Evolutionary conservation across 2,888 invertebrate species (phyloP).

Genomic region (Torymus texanus): DNA sequence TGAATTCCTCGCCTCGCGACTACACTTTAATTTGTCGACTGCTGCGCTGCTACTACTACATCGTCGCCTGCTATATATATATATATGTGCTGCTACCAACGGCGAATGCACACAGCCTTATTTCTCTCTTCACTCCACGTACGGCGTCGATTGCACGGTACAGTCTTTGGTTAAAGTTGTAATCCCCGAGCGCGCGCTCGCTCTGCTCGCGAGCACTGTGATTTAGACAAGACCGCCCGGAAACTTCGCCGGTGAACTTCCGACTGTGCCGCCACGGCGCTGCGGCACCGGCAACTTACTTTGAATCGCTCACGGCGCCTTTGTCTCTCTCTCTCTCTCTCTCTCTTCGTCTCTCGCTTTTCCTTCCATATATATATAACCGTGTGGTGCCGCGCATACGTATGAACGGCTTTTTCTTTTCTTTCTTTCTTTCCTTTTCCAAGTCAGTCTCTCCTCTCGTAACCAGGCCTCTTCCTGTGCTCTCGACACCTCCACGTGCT

Average conservation of each 20-base stretch:
- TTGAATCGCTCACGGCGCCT: slow-evolving; percentile 20
- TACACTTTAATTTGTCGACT: slow-evolving; percentile 59
- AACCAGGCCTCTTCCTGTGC: neutral
- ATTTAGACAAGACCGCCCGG: slow-evolving; percentile 65
- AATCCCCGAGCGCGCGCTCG: slow-evolving; percentile 62
- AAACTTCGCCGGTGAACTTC: slow-evolving; percentile 68
- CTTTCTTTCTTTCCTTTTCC: neutral
- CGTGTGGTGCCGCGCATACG: slow-evolving; percentile 10
- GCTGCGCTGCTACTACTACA: neutral
- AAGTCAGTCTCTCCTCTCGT: neutral
- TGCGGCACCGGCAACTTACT: slow-evolving; percentile 11
- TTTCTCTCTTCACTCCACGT: neutral
- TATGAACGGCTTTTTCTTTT: neutral
- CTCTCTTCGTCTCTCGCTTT: neutral
- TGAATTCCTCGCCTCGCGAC: slow-evolving; percentile 54
- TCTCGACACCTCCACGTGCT: slow-evolving; percentile 26
- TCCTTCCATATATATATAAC: neutral
- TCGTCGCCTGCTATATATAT: too few relatives aligned
- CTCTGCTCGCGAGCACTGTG: slow-evolving; percentile 59
- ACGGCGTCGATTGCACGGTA: slow-evolving; percentile 34
- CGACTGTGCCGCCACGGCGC: slow-evolving; percentile 19
- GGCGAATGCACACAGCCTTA: too few relatives aligned
- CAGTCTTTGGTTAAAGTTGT: slow-evolving; percentile 65
- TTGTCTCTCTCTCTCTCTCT: neutral
- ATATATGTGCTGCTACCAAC: too few relatives aligned